Evolutionary conservation across 2,113 vertebrate genomes (phyloP).

Genomic region (Microtus ochrogaster): DNA sequence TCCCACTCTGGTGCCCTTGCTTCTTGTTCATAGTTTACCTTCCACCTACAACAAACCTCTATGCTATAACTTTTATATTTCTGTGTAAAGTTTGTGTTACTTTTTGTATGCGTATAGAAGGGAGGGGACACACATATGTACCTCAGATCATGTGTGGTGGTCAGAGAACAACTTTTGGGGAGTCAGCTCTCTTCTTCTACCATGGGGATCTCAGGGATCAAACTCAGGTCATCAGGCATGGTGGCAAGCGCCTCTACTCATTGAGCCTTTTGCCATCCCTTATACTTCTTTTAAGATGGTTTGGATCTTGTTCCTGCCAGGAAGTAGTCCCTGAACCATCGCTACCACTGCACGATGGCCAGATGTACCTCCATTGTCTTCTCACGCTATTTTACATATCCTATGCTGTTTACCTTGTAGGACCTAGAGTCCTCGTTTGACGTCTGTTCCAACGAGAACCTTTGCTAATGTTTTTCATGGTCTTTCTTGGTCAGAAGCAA

Average conservation of each 20-base stretch:
- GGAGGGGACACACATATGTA: neutral
- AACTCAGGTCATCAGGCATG: too few species aligned
- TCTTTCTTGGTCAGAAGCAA: slow-evolving; percentile 5
- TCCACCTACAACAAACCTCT: neutral
- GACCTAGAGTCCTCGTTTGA: neutral
- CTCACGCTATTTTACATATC: neutral
- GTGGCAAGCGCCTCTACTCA: neutral
- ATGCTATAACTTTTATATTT: neutral
- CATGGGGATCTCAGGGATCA: neutral
- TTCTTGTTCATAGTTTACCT: neutral
- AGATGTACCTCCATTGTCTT: neutral
- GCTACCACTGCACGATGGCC: neutral
- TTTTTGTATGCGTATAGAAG: neutral
- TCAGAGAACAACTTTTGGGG: neutral
- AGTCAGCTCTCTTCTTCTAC: neutral
- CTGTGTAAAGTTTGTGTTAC: neutral
- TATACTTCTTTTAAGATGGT: neutral
- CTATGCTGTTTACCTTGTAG: neutral
- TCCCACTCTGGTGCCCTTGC: neutral
- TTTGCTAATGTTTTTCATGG: neutral
- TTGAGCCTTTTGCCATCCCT: neutral
- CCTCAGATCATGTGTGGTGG: neutral
- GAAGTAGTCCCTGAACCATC: neutral
- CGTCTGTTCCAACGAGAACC: neutral
- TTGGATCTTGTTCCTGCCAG: neutral